These are phyloP conservation scores for Lithophane ornitopus DNA, from an alignment of 2,888 invertebrate genomes.

Conservation along the genomic window DNA sequence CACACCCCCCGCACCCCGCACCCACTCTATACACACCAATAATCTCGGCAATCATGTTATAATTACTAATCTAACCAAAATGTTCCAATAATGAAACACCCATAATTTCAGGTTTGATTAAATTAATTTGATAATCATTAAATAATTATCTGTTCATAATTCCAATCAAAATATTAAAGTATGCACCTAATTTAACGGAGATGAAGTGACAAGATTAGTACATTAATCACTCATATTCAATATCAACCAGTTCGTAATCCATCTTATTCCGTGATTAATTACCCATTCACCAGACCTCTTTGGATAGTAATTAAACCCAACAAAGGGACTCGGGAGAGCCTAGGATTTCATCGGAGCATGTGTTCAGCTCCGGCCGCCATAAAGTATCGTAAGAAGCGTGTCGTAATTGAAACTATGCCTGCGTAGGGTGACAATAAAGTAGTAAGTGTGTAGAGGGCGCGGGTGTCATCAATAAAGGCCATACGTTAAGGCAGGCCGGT, in stretches of 20 bases:
- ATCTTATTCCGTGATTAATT: slow-evolving; percentile 65
- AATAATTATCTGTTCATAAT: slow-evolving; percentile 34
- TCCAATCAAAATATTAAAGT: slow-evolving; percentile 48
- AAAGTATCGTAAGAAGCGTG: slow-evolving; percentile 83
- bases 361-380: slow-evolving; percentile 73
- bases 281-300: slow-evolving; percentile 53
- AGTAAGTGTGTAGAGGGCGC: slow-evolving; percentile 79
- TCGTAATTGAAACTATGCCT: slow-evolving; percentile 84
- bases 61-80: slow-evolving; percentile 56
- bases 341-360: slow-evolving; percentile 60
- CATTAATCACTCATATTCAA: slow-evolving; percentile 67
- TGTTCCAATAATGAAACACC: slow-evolving; percentile 33
- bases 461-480: slow-evolving; percentile 88
- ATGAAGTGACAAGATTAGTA: slow-evolving; percentile 57
- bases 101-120: slow-evolving; percentile 8
- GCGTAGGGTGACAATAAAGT: slow-evolving; percentile 82
- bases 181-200: slow-evolving; percentile 41
- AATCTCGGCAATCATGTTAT: slow-evolving; percentile 56
- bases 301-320: slow-evolving; percentile 61
- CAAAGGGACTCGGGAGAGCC: slow-evolving; percentile 56
- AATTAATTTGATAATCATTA: slow-evolving; percentile 36
- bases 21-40: slow-evolving; percentile 40
- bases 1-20: slow-evolving; percentile 18
- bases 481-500: slow-evolving; percentile 87
- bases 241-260: slow-evolving; percentile 61